phyloP scores from a whole-genome alignment of 2,888 invertebrate species.

The Amblyjoppa proteus region DNA sequence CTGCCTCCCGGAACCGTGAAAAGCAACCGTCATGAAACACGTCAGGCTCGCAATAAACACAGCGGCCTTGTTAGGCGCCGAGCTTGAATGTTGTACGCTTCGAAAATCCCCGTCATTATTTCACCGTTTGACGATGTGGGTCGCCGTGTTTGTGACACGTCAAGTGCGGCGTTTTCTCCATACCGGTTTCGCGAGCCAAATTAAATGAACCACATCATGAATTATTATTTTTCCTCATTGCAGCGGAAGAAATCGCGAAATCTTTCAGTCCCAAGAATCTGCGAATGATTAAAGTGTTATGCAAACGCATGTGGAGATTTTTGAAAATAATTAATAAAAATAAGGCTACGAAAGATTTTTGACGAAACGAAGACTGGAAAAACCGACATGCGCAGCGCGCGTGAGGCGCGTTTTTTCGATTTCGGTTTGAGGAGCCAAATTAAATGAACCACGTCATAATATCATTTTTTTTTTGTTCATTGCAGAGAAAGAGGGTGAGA shows the following conservation, averaged over 20 bases:
- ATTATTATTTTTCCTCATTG: no score
- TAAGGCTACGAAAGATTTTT: conserved; percentile 51
- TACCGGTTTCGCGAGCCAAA: no score
- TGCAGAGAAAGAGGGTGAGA: no score
- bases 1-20: conserved; percentile 54
- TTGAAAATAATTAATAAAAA: conserved; percentile 10
- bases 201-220: not conserved
- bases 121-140: not conserved
- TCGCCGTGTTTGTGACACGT: not conserved
- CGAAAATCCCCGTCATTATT: not conserved
- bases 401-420: no score
- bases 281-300: not conserved
- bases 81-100: conserved; percentile 2
- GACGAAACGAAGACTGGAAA: conserved; percentile 44
- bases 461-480: no score
- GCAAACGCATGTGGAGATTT: no score
- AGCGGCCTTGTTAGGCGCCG: conserved; percentile 78
- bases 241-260: no score
- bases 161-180: not conserved
- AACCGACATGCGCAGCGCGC: conserved; percentile 53
- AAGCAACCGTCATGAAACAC: conserved; percentile 74
- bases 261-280: not conserved
- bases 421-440: no score
- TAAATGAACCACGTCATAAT: not conserved
- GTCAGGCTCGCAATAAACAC: conserved; percentile 80